phyloP scores from a whole-genome alignment of 1,140 invertebrate species.

The Forficula auricularia region DNA sequence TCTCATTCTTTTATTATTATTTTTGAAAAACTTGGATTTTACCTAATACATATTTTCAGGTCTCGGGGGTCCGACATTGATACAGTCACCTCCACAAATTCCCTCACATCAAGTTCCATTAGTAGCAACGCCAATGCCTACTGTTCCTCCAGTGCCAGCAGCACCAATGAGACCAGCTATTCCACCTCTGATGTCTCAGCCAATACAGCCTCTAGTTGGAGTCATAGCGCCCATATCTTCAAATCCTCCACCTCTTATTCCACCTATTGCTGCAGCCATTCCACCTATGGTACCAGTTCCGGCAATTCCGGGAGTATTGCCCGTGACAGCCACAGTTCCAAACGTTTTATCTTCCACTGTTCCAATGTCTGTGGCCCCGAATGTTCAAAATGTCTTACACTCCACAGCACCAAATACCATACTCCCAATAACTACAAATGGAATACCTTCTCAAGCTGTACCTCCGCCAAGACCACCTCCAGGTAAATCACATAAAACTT shows the following conservation, averaged over 20 bases:
- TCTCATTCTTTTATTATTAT: too few relatives aligned
- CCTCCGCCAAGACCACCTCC: neutral
- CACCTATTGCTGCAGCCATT: conserved; percentile 5
- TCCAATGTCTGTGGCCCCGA: conserved; percentile 12
- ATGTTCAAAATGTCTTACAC: conserved; percentile 14
- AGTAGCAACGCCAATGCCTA: conserved; percentile 16
- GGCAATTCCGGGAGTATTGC: conserved; percentile 6
- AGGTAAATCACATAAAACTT: too few relatives aligned
- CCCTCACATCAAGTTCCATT: conserved; percentile 10
- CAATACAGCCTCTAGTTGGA: too few relatives aligned
- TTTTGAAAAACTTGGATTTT: too few relatives aligned
- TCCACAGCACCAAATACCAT: conserved; percentile 7
- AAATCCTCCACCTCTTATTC: conserved; percentile 4
- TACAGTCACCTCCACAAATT: neutral
- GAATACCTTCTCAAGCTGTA: conserved; percentile 11
- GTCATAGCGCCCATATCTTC: conserved; percentile 2
- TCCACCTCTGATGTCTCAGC: conserved; percentile 20
- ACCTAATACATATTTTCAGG: too few relatives aligned
- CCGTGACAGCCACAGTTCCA: conserved; percentile 2
- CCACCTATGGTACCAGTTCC: neutral
- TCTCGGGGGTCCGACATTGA: too few relatives aligned
- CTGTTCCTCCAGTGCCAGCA: conserved; percentile 11
- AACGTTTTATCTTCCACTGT: conserved; percentile 4
- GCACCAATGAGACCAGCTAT: conserved; percentile 16
- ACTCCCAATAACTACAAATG: conserved; percentile 15